These are phyloP conservation scores for Litoditis marina DNA, from an alignment of 2,888 invertebrate genomes.

Conservation along the genomic window DNA sequence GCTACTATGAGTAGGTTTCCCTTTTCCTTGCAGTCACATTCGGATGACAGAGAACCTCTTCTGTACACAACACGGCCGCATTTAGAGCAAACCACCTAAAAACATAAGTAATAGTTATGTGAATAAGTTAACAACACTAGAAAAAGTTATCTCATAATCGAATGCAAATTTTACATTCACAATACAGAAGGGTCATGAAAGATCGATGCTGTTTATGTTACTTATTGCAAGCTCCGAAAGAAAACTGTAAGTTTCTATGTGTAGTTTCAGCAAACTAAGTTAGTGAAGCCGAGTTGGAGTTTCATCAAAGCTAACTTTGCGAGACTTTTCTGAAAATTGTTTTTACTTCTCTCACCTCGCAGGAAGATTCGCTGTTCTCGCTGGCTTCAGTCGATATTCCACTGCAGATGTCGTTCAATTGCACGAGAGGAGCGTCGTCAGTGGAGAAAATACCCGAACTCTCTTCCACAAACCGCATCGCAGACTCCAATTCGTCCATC, in stretches of 20 bases:
- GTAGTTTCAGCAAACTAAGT: too few relatives aligned
- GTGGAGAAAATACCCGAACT: slow-evolving; percentile 35
- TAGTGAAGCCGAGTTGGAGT: too few relatives aligned
- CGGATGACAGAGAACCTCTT: slow-evolving; percentile 72
- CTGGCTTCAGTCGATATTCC: slow-evolving; percentile 68
- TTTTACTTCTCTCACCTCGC: background rate
- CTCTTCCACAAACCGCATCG: slow-evolving; percentile 52
- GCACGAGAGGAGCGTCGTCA: slow-evolving; percentile 57
- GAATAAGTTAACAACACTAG: too few relatives aligned
- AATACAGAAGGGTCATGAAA: too few relatives aligned
- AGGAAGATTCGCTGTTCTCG: background rate
- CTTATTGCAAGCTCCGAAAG: too few relatives aligned
- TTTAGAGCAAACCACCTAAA: slow-evolving; percentile 29
- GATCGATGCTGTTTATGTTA: too few relatives aligned
- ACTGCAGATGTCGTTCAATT: slow-evolving; percentile 68
- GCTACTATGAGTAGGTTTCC: background rate
- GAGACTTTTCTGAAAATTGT: background rate
- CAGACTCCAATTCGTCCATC: slow-evolving; percentile 50
- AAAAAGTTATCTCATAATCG: too few relatives aligned
- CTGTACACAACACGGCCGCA: slow-evolving; percentile 71
- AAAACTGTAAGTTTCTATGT: too few relatives aligned
- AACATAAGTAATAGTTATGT: too few relatives aligned
- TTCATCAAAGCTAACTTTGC: too few relatives aligned
- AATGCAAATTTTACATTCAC: too few relatives aligned
- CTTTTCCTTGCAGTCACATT: slow-evolving; percentile 38